A percentile compares a stretch with the other conserved stretches of the same genome.
phyloP scores from a whole-genome alignment of 2,113 vertebrate species.

The Bettongia penicillata region DNA sequence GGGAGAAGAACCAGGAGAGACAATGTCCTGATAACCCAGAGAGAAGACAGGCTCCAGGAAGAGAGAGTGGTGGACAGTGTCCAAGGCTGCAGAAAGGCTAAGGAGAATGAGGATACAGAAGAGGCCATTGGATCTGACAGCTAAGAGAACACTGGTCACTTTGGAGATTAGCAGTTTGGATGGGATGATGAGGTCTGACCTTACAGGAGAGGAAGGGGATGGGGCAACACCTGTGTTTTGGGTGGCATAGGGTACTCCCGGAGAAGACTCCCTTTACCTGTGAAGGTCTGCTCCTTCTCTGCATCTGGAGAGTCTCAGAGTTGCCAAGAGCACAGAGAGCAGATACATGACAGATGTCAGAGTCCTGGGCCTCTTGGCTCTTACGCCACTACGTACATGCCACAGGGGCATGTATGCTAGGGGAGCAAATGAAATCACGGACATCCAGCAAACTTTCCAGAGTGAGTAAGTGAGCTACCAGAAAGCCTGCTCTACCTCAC shows the following conservation, averaged over 20 bases:
- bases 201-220: background rate
- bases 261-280: background rate
- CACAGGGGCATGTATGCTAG: no score
- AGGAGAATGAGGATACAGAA: background rate
- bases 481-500: no score
- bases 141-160: background rate
- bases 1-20: background rate
- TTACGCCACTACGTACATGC: no score
- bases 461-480: background rate
- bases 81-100: background rate
- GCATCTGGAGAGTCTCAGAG: background rate
- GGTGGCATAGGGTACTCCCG: background rate
- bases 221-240: background rate
- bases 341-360: background rate
- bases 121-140: background rate
- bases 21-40: background rate
- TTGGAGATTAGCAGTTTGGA: background rate
- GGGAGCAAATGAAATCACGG: background rate
- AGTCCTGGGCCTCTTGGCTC: no score
- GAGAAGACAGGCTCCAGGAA: background rate
- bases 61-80: background rate
- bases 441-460: background rate
- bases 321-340: background rate
- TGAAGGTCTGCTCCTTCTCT: background rate
- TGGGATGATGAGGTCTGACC: background rate